phyloP scores from a whole-genome alignment of 2,888 invertebrate species.

The Sympetrum striolatum region DNA sequence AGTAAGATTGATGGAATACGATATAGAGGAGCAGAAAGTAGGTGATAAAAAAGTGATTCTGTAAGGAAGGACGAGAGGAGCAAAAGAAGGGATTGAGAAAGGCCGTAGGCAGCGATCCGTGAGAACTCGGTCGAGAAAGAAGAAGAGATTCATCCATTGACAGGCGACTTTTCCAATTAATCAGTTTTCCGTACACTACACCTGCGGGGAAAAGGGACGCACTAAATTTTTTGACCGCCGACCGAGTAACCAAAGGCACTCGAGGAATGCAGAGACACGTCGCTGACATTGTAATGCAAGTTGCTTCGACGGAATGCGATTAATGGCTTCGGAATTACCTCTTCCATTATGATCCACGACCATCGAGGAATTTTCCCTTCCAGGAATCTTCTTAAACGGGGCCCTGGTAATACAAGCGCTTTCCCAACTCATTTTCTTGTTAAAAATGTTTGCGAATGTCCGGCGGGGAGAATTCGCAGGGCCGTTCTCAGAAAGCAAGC shows the following conservation, averaged over 20 bases:
- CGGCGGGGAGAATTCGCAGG: too few relatives aligned
- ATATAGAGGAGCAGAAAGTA: not conserved
- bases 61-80: not conserved
- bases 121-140: not conserved
- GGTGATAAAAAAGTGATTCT: not conserved
- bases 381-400: too few relatives aligned
- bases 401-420: too few relatives aligned
- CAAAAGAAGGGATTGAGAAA: not conserved
- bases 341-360: too few relatives aligned
- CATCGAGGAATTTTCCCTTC: too few relatives aligned
- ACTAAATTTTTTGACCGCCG: not conserved
- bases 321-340: too few relatives aligned
- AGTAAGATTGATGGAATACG: not conserved
- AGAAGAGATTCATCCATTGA: not conserved
- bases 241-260: not conserved
- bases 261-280: not conserved
- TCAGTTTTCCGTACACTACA: constrained; percentile 16
- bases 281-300: too few relatives aligned
- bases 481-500: too few relatives aligned
- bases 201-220: not conserved
- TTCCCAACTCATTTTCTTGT: too few relatives aligned
- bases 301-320: too few relatives aligned
- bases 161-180: constrained; percentile 23
- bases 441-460: too few relatives aligned
- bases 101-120: not conserved